Evolutionary conservation across 1,140 invertebrate species (phyloP).

Genomic region (Bicyclus anynana): DNA sequence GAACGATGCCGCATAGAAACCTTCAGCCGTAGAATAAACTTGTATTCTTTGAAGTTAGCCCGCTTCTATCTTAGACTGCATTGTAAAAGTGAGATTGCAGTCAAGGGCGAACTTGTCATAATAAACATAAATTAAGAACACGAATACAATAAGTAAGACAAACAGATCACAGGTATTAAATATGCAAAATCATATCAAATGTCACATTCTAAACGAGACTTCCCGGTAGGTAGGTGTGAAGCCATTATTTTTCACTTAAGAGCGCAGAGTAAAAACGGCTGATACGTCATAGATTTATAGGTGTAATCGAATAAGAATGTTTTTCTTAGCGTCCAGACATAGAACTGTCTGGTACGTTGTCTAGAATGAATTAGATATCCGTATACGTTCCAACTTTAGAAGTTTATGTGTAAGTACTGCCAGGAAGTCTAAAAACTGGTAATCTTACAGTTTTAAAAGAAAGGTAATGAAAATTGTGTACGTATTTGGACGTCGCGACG

Average conservation of each 20-base stretch:
- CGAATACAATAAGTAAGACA: neutral
- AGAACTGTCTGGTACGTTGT: neutral
- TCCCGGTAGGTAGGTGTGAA: slow-evolving; percentile 41
- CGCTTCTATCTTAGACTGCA: too few relatives aligned
- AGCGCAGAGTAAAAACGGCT: slow-evolving; percentile 6
- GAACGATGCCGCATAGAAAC: too few relatives aligned
- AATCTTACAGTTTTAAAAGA: too few relatives aligned
- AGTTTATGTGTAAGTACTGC: too few relatives aligned
- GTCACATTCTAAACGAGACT: slow-evolving; percentile 34
- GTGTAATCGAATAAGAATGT: slow-evolving; percentile 17
- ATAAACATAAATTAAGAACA: neutral
- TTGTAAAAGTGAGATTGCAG: too few relatives aligned
- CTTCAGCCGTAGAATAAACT: too few relatives aligned
- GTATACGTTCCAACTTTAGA: neutral
- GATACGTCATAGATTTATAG: slow-evolving; percentile 16
- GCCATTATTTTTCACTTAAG: slow-evolving; percentile 50
- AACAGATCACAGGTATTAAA: slow-evolving; percentile 14
- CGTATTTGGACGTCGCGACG: too few relatives aligned
- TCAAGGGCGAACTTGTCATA: too few relatives aligned
- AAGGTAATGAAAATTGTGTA: too few relatives aligned
- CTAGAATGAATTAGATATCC: neutral
- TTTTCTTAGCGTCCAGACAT: slow-evolving; percentile 4
- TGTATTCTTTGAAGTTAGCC: too few relatives aligned
- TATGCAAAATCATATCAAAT: slow-evolving; percentile 33
- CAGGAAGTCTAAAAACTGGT: too few relatives aligned